A percentile compares a stretch with the other conserved stretches of the same genome.
These are phyloP conservation scores for Coboldia fuscipes DNA, from an alignment of 1,140 invertebrate species.

Conservation along the genomic window DNA sequence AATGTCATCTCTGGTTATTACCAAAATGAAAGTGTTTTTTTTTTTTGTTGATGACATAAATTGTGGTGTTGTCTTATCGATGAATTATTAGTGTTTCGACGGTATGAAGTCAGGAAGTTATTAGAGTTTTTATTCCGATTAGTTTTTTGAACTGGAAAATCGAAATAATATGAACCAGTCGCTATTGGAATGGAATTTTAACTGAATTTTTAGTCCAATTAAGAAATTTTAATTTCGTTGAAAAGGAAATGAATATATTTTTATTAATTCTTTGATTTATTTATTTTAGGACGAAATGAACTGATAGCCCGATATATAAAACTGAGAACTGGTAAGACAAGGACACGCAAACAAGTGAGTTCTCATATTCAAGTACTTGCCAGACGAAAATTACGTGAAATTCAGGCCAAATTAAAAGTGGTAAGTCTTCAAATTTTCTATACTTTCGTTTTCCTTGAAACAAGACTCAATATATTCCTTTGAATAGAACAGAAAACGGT, in stretches of 20 bases:
- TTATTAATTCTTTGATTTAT: slow-evolving; percentile 6
- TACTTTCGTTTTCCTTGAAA: slow-evolving; percentile 2
- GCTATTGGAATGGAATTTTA: not conserved
- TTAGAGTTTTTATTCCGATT: slow-evolving; percentile 3
- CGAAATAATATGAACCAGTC: not conserved
- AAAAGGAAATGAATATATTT: not conserved
- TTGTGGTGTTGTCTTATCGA: too few relatives aligned
- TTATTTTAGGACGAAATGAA: slow-evolving; percentile 86
- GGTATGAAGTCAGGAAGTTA: too few relatives aligned
- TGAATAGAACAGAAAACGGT: too few relatives aligned
- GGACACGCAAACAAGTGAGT: slow-evolving; percentile 97
- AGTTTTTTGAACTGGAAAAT: too few relatives aligned
- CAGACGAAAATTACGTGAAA: slow-evolving; percentile 89
- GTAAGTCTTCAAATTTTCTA: slow-evolving; percentile 31
- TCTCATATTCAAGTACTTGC: slow-evolving; percentile 99
- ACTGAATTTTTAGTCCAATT: not conserved
- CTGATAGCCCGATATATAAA: slow-evolving; percentile 98
- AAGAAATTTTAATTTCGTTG: not conserved
- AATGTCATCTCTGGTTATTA: too few relatives aligned
- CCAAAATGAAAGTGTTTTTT: too few relatives aligned
- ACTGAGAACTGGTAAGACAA: slow-evolving; percentile 93
- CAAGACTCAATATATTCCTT: too few relatives aligned
- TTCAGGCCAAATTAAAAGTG: slow-evolving; percentile 94
- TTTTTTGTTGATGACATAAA: too few relatives aligned
- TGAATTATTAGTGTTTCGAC: too few relatives aligned